Base-by-base conservation (phyloP, 1,140 invertebrate genomes). In the Sitophilus oryzae region DNA sequence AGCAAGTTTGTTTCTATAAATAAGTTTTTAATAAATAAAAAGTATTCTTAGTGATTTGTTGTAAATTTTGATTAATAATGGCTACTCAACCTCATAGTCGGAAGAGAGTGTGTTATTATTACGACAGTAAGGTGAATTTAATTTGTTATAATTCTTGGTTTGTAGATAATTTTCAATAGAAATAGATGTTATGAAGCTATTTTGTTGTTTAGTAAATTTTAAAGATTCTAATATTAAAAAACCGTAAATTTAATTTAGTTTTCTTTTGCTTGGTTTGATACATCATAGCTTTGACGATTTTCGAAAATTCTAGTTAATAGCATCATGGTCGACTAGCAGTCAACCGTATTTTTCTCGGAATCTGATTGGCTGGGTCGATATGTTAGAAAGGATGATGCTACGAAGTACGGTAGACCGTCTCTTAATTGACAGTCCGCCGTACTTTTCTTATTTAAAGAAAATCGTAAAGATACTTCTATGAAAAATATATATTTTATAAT, bases 91-190 rank as follows among this genome's bases (percentile, higher is more conserved):
- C 86, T 9, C 90, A 93, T 63, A 90, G 83, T 65, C 91, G 91
- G 69, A 94, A 95, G 73, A 82, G 89, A 71, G 93, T 98, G 51
- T 96, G 94, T 74, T 98, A 98, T 77, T 98, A 98, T 75, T 98
- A 98, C 69, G 95, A 98, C 73, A 96, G 94, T 97, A 82, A 93
- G n/a, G 92, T 91, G 74, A 46, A 34, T 47, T 47, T 47, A n/a
- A n/a, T 53, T 30, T 50, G 14, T 51, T 36, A n/a, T 52, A 10
- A 50, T 15, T 49, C 44, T 50, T 51, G 21, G 42, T 30, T 16
- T 25, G n/a, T n/a, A n/a, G n/a, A n/a, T n/a, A n/a, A n/a, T n/a
- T n/a, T n/a, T n/a, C n/a, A n/a, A n/a, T n/a, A n/a, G n/a, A n/a
- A n/a, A n/a, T n/a, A n/a, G n/a, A n/a, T n/a, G n/a, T 23, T 8